Evolutionary conservation across 2,113 vertebrate species (phyloP), one percentile per base, ranked within the genome.

Genomic region (Nipponia nippon): DNA sequence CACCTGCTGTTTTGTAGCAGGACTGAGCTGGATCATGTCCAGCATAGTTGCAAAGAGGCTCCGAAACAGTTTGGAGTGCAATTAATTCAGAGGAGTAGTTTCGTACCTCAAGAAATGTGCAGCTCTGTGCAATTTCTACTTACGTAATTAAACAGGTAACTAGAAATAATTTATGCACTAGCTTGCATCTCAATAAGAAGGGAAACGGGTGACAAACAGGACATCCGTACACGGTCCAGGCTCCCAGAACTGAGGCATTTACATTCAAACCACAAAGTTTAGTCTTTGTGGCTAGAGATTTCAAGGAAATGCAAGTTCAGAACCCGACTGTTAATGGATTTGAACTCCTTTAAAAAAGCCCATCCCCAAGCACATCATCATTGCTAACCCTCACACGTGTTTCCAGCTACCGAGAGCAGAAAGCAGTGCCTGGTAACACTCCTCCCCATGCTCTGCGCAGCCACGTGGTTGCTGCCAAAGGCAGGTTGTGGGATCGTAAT

Each of bases 301-400:
- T 78, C 59, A 87, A 67, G 40, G 66, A 76, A 88, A 36, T 3
- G 13, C 38, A 38, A 46, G 71, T 61, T 95, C 67, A 77, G 30
- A 80, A 58, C 3, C 2, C 1, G 1, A 15, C 53, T 58, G 44
- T n/a, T 65, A 44, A 46, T 16, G 40, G 69, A 62, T 73, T 26
- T 83, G 25, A 69, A 9, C 16, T 66, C 44, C 44, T 90, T 23
- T 36, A 36, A 47, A 65, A 93, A 91, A 90, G n/a, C 15, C 40
- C 30, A 47, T 63, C 52, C 65, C 61, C 66, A 90, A 26, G 59
- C 38, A 71, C 32, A 8, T 8, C 13, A 20, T 16, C 38, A 8
- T 4, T 20, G 19, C 58, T 65, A n/a, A 36, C 11, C 10, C 26
- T 19, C 13, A 2, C 38, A 26, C 0, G 0, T 0, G 1, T 23